phyloP scores from a whole-genome alignment of 2,797 vertebrate species.

The Mastacembelus armatus region DNA sequence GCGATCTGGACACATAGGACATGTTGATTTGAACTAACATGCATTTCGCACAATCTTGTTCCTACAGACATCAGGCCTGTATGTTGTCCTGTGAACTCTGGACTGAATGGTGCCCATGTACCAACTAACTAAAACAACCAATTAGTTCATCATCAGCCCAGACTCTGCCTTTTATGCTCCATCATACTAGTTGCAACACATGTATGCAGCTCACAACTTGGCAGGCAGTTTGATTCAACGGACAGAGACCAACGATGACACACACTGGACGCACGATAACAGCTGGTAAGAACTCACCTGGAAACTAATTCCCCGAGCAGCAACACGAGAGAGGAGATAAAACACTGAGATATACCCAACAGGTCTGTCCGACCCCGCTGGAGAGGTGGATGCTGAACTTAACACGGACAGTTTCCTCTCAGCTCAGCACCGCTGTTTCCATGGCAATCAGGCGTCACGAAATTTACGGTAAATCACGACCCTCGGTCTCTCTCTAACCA shows the following conservation, averaged over 20 bases:
- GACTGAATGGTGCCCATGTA: slow-evolving; percentile 7
- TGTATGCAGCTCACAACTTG: slow-evolving; percentile 36
- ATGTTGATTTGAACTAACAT: slow-evolving; percentile 7
- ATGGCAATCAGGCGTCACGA: slow-evolving; percentile 86
- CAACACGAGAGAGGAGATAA: slow-evolving; percentile 4
- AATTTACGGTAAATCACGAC: slow-evolving; percentile 83
- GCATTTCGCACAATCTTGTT: slow-evolving; percentile 22
- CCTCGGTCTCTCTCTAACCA: slow-evolving; percentile 41
- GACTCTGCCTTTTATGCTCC: neutral
- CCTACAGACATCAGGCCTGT: neutral
- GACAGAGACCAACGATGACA: too few species aligned
- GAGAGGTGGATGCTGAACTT: slow-evolving; percentile 71
- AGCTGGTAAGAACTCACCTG: slow-evolving; percentile 80
- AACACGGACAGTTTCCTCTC: slow-evolving; percentile 74
- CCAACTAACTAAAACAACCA: slow-evolving; percentile 12
- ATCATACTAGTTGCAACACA: neutral
- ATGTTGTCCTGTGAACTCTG: slow-evolving; percentile 20
- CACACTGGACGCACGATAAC: too few species aligned
- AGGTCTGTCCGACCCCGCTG: slow-evolving; percentile 67
- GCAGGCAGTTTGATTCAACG: too few species aligned
- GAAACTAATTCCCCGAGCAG: slow-evolving; percentile 51
- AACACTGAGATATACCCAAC: slow-evolving; percentile 64
- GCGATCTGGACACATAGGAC: slow-evolving; percentile 36
- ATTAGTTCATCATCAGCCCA: slow-evolving; percentile 18
- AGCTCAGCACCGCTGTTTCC: slow-evolving; percentile 83